A percentile compares a stretch with the other conserved stretches of the same genome.
Evolutionary conservation across 2,888 invertebrate species (phyloP).

Genomic region (Cyclophora punctaria): DNA sequence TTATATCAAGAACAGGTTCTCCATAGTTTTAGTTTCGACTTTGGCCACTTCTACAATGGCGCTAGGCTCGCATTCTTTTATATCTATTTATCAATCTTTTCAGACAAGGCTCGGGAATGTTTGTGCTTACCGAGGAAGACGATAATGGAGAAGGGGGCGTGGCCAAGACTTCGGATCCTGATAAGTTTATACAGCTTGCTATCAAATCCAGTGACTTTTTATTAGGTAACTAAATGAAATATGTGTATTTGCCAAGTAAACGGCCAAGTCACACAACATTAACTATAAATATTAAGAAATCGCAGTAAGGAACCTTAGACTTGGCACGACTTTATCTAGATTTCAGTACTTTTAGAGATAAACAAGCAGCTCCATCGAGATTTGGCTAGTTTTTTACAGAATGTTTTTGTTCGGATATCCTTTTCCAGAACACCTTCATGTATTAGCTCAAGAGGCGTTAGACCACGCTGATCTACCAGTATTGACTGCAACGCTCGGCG

Average conservation of each 20-base stretch:
- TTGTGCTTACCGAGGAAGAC: constrained; percentile 56
- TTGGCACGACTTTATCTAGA: too few species aligned
- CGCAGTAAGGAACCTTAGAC: too few species aligned
- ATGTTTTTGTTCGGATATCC: too few species aligned
- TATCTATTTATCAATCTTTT: constrained; percentile 19
- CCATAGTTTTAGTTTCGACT: background rate
- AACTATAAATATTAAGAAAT: too few species aligned
- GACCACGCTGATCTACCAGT: constrained; percentile 90
- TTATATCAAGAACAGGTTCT: too few species aligned
- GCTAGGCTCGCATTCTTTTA: too few species aligned
- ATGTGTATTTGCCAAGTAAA: too few species aligned
- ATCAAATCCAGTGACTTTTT: constrained; percentile 84
- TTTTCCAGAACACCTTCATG: constrained; percentile 83
- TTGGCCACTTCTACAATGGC: too few species aligned
- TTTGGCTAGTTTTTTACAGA: too few species aligned
- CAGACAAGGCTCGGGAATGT: constrained; percentile 65
- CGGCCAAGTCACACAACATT: too few species aligned
- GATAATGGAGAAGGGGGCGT: constrained; percentile 69
- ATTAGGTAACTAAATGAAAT: constrained; percentile 59
- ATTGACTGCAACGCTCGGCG: constrained; percentile 86
- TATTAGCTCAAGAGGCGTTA: constrained; percentile 86
- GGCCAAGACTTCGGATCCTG: constrained; percentile 84
- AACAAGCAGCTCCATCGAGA: too few species aligned
- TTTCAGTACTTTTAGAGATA: too few species aligned
- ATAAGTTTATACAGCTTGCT: constrained; percentile 82